Base-by-base conservation (phyloP, 35 echinoderm and acorn worm genomes). In the Holothuria glaberrima region DNA sequence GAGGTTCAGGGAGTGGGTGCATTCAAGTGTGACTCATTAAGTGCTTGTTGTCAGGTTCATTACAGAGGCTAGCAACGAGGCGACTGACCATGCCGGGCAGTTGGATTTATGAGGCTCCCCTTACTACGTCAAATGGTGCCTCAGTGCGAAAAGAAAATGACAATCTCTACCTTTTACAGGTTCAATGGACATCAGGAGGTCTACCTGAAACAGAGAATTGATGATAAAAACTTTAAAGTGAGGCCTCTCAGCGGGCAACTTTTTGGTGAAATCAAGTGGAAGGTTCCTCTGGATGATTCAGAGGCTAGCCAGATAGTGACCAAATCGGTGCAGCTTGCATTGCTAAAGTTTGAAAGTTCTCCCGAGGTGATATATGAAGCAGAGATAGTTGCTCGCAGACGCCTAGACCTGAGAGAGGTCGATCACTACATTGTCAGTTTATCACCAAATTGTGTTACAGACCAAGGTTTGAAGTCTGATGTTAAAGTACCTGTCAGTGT, bases 101-200 rank as follows among this genome's bases (percentile, higher is more conserved):
- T n/a, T n/a, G n/a, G n/a, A n/a, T n/a, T n/a, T n/a, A n/a, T n/a
- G n/a, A n/a, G n/a, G n/a, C n/a, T n/a, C n/a, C n/a, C n/a, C n/a
- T n/a, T n/a, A n/a, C n/a, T n/a, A n/a, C n/a, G n/a, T n/a, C n/a
- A n/a, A n/a, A n/a, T n/a, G n/a, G n/a, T n/a, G n/a, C n/a, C n/a
- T n/a, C n/a, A n/a, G n/a, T 41, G 36, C 7, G 7, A 41, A 41
- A 41, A 41, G 36, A 41, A 41, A 41, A 41, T n/a, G n/a, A n/a
- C n/a, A n/a, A 41, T 7, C 36, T 41, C 36, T 41, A 32, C 33
- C 46, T 9, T 75, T 75, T 38, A 19, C 12, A 75, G 71, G 24
- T 75, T 75, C 71, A 75, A 75, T 75, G 71, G 71, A 75, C 35
- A 41, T 44, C 34, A 41, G 20, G 46, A 36, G 46, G n/a, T 75